These are phyloP conservation scores for Ciconia boyciana DNA, from an alignment of 2,113 vertebrate species.

Conservation along the genomic window DNA sequence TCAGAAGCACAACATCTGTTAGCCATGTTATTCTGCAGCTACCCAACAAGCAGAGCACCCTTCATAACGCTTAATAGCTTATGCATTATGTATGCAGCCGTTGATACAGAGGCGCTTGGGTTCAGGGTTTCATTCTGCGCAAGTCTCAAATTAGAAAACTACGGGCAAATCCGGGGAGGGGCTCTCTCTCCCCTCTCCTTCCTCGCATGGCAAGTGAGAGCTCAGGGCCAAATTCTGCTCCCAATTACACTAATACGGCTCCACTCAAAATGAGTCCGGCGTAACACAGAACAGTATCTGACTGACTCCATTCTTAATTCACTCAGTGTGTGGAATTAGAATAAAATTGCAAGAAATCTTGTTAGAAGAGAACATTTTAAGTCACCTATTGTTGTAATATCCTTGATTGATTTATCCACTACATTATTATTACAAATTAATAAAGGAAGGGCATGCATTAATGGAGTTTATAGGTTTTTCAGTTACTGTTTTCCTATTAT, in stretches of 20 bases:
- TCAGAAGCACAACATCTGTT: constrained; percentile 48
- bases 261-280: neutral
- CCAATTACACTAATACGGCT: neutral
- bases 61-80: neutral
- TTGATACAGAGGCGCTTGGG: neutral
- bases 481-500: constrained; percentile 71
- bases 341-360: neutral
- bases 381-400: constrained; percentile 29
- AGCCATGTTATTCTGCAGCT: constrained; percentile 11
- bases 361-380: constrained; percentile 5
- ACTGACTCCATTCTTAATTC: neutral
- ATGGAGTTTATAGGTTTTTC: constrained; percentile 71
- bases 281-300: neutral
- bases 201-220: neutral
- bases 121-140: neutral
- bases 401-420: constrained; percentile 62
- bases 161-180: neutral
- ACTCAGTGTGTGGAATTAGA: neutral
- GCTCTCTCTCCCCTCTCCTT: neutral
- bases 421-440: constrained; percentile 73
- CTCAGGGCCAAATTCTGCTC: constrained; percentile 9
- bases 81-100: neutral
- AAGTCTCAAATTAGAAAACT: neutral
- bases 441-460: constrained; percentile 58
- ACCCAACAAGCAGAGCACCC: constrained; percentile 42